Base-by-base conservation (phyloP, 2,888 invertebrate genomes). In the Caenorhabditis sp. region DNA sequence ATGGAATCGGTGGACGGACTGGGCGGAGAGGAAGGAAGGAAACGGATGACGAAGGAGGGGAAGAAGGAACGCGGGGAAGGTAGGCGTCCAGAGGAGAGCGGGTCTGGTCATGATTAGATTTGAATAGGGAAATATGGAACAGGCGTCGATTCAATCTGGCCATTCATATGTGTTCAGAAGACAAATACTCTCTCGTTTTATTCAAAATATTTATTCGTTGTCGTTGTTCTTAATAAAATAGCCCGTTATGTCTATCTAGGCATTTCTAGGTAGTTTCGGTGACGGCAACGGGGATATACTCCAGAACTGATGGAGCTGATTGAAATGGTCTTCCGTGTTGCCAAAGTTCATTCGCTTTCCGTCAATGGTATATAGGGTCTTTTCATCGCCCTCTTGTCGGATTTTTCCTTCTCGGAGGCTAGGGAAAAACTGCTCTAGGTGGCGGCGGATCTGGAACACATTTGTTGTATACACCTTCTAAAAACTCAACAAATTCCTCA, bases 361-460 rank as follows among this genome's bases (percentile, higher is more conserved):
- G 44, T 76, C 76, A 18, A 76, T 76, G 2, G 76, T 76, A 47
- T 67, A 76, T 32, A 76, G 40, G n/a, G 22, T 61, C 3, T 47
- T 40, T 1, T 0, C 0, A 1, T 44, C 15, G 18, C 50, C 40
- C 8, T 44, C 44, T 22, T 60, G 20, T 3, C 53, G 40, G 11
- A 76, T 22, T 40, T 11, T 13, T 0, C 22, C 20, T 0, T 15
- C 5, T 3, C 74, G 56, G 28, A 51, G 20, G 6, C 20, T n/a
- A 0, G 22, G 9, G 22, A 40, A n/a, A 2, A n/a, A 24, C 8
- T 22, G 2, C 13, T 22, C n/a, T 20, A 61, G 1, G 5, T 37
- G 11, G 3, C 20, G 15, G 8, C 4, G 15, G 6, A 76, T 32
- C 74, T 78, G 47, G 4, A n/a, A n/a, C n/a, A n/a, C n/a, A n/a